Evolutionary conservation across 2,797 vertebrate species (phyloP), one percentile per base, ranked within the genome.

Genomic region (Salarias fasciatus): DNA sequence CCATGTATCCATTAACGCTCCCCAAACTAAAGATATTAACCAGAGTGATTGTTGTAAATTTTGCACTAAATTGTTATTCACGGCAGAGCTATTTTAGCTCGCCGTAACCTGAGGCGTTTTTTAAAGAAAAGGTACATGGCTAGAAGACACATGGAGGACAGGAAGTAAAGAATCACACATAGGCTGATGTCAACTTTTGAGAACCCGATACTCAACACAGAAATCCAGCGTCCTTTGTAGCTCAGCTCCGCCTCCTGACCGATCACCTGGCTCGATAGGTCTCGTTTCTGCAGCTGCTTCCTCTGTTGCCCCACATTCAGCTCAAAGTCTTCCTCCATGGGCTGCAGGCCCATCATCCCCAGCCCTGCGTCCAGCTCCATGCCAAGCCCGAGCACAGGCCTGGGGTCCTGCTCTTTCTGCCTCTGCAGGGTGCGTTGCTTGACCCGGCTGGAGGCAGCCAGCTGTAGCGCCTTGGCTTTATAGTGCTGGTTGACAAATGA

Each of bases 131-230:
- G 84, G 68, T 94, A 98, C 94, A 97, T 93, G 72, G 83, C 87
- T 41, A 98, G 64, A 5, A 98, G 93, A 70, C 95, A 96, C 89
- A 95, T 75, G 72, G 91, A 93, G 56, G 96, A 97, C 63, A 97
- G 85, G 48, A 94, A 86, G 37, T 98, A 99, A 5, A 99, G 93
- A 29, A 93, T 77, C 18, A 96, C 79, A 2, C 94, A 98, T 11
- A 98, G 91, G 88, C 95, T 96, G 86, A 97, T 53, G 71, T 98
- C 97, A 84, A 95, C 61, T 57, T 88, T 91, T 48, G 97, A 97
- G 85, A 98, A 95, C 14, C 92, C 94, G 5, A 94, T 80, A 10
- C 85, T 95, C 0, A 97, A 84, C 72, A 93, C 50, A 43, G 89
- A 93, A 53, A 95, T 87, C 96, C 94, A 96, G 51, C 73, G 92